A percentile compares a stretch with the other conserved stretches of the same genome.
Evolutionary conservation across 2,797 vertebrate species (phyloP).

Genomic region (Chromobotia macracanthus): DNA sequence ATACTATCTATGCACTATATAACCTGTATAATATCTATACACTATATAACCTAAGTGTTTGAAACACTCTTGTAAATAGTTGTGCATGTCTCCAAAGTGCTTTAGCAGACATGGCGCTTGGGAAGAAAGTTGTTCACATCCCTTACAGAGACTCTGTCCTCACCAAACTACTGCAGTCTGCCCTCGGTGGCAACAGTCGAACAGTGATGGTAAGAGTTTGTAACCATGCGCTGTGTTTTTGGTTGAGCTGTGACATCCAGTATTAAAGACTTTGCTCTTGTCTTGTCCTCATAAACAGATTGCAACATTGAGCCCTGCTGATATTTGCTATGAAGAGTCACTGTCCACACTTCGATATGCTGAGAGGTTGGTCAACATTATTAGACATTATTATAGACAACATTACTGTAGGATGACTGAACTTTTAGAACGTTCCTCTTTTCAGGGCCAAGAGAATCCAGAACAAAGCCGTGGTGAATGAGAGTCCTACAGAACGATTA

Average conservation of each 20-base stretch:
- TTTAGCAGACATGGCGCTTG: constrained; percentile 82
- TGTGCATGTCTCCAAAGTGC: constrained; percentile 67
- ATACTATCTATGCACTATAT: neutral
- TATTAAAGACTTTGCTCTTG: neutral
- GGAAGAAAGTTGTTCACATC: constrained; percentile 82
- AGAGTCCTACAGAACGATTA: constrained; percentile 83
- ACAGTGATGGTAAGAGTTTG: constrained; percentile 82
- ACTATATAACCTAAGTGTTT: neutral
- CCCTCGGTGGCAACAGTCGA: constrained; percentile 90
- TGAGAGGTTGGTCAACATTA: constrained; percentile 75
- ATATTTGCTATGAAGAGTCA: constrained; percentile 88
- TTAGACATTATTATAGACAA: neutral
- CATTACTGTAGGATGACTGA: too few relatives aligned
- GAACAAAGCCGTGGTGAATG: constrained; percentile 85
- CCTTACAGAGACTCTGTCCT: constrained; percentile 89
- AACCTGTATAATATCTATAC: neutral
- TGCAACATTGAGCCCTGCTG: constrained; percentile 86
- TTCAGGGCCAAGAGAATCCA: constrained; percentile 86
- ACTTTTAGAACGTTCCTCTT: neutral
- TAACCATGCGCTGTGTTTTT: neutral
- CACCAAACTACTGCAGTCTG: constrained; percentile 88
- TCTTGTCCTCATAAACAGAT: constrained; percentile 71
- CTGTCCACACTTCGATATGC: constrained; percentile 86
- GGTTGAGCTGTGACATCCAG: neutral
- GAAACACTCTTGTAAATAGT: too few relatives aligned